Evolutionary conservation across 2,797 vertebrate species (phyloP), one percentile per base, ranked within the genome.

Genomic region (Euphonia xanthogaster): DNA sequence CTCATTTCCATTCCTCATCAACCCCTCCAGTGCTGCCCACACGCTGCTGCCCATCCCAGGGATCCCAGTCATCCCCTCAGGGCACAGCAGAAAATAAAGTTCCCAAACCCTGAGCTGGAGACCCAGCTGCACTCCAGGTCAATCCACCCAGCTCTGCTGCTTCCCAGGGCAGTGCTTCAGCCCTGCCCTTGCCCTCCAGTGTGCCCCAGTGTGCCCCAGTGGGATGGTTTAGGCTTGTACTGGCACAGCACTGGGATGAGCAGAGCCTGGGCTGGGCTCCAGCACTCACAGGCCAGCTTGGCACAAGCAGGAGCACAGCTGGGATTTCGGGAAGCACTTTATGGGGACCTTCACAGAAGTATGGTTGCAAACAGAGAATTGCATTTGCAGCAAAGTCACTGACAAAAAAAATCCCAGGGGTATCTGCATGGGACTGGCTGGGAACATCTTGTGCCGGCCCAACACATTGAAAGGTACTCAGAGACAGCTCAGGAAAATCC

Each of bases 201-300:
- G 5, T 8, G 5, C 17, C 57, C 77, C 61, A 5, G 31, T 1
- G 47, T 8, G 28, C 9, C 42, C n/a, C 71, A 15, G 37, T 8
- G 44, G 18, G 25, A 6, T 2, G 24, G 4, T 31, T 48, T 15
- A 17, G 57, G 47, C 28, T 74, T 8, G 23, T 7, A 3, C 14
- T 21, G 42, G 33, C 10, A 10, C 33, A 27, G 53, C 3, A 1
- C 19, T 6, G 28, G 47, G 47, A 8, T 1, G 9, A 37, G 55
- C 31, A 68, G 54, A 9, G n/a, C 48, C 5, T 19, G 55, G 31
- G 21, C 6, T 27, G 31, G 21, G 53, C 47, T 76, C 42, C 35
- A 6, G 60, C 0, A 0, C 30, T 48, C 5, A 0, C 9, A n/a
- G 30, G 33, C 28, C 10, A 15, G 21, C 25, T 3, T 16, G 4